Evolutionary conservation across 2,113 vertebrate genomes (phyloP).

Genomic region (Caloenas nicobarica): DNA sequence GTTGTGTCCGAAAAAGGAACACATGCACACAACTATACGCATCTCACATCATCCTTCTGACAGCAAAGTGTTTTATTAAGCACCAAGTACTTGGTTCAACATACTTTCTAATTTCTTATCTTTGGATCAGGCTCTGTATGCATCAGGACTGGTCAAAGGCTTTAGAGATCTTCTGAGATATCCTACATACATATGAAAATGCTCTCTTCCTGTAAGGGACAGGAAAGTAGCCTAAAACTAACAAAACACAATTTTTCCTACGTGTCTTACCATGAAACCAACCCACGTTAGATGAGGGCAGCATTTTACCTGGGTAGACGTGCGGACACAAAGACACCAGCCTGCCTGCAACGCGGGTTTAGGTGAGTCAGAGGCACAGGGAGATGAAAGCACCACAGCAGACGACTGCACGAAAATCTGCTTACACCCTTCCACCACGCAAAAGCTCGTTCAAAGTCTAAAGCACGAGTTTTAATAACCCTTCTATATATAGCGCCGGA

Average conservation of each 20-base stretch:
- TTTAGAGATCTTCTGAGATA: rapidly evolving
- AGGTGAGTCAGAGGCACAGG: neutral
- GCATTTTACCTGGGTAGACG: neutral
- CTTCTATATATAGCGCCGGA: neutral
- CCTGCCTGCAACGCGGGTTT: neutral
- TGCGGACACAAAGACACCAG: neutral
- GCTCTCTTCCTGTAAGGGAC: neutral
- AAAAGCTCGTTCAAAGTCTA: neutral
- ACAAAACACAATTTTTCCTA: neutral
- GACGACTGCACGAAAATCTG: neutral
- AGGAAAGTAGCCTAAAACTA: neutral
- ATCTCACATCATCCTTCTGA: neutral
- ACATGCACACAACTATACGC: rapidly evolving
- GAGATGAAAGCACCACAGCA: neutral
- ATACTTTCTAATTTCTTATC: neutral
- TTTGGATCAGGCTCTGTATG: neutral
- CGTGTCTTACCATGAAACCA: neutral
- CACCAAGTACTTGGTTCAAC: neutral
- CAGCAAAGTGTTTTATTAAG: neutral
- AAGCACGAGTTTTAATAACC: neutral
- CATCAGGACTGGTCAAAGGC: neutral
- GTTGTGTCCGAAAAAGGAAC: neutral
- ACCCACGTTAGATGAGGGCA: neutral
- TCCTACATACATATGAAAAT: rapidly evolving
- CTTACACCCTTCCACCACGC: neutral